Conservation (phyloP, 2,113 vertebrate genomes). For the Rhombomys opimus region DNA sequence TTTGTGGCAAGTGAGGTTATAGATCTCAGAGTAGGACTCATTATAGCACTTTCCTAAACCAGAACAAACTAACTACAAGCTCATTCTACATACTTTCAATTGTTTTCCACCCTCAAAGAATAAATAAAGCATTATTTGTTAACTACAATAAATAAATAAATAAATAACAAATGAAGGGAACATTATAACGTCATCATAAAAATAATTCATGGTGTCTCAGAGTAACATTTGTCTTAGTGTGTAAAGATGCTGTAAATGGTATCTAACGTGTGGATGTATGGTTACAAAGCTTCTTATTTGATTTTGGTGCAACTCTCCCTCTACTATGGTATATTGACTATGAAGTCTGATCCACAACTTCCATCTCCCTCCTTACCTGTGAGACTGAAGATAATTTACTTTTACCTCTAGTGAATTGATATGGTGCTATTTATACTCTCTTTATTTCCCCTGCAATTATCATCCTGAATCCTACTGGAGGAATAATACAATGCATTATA, state of each 20-base stretch:
- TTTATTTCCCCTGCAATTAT: background rate
- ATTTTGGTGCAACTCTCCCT: background rate
- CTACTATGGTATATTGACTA: background rate
- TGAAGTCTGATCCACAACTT: background rate
- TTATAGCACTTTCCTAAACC: background rate
- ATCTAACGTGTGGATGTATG: no score
- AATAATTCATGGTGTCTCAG: background rate
- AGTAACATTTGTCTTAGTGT: background rate
- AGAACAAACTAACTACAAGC: background rate
- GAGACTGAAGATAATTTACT: background rate
- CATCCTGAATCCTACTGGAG: background rate
- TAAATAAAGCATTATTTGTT: background rate
- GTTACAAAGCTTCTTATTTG: background rate
- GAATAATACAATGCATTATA: background rate
- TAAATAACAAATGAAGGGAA: background rate
- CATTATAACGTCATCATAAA: background rate
- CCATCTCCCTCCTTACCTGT: rapidly evolving
- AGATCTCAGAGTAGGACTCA: background rate
- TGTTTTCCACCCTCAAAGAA: background rate
- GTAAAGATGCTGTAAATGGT: background rate
- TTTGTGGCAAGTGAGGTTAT: background rate
- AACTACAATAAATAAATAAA: background rate
- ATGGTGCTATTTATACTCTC: background rate
- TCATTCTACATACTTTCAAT: background rate
- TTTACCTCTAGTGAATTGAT: background rate